phyloP scores from a whole-genome alignment of 2,113 vertebrate species.

The Taxidea taxus region DNA sequence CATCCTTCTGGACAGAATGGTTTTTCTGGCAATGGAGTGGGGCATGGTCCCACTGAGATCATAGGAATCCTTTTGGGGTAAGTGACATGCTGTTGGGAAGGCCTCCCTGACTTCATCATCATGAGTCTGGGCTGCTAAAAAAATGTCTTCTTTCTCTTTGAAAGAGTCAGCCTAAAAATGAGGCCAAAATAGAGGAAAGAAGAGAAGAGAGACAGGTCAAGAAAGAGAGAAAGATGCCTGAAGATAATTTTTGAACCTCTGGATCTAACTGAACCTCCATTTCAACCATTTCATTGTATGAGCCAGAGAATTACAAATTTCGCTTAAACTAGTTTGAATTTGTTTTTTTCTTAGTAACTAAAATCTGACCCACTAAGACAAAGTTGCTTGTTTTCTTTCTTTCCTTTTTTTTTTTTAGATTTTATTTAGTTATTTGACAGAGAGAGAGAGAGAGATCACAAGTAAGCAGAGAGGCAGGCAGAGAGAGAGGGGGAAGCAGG shows the following conservation, averaged over 20 bases:
- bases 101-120: neutral
- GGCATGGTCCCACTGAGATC: too few relatives aligned
- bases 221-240: neutral
- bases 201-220: neutral
- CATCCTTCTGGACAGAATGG: neutral
- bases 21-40: neutral
- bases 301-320: neutral
- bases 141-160: neutral
- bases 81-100: neutral
- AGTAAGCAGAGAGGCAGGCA: too few relatives aligned
- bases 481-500: too few relatives aligned
- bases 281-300: neutral
- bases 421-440: too few relatives aligned
- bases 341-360: neutral
- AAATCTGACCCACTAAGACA: neutral
- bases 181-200: neutral
- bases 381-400: neutral
- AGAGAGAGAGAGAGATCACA: too few relatives aligned
- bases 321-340: neutral
- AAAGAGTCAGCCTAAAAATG: neutral
- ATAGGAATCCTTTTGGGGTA: neutral
- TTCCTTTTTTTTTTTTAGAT: too few relatives aligned
- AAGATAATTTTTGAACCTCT: neutral
- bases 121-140: neutral
- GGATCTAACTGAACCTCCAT: neutral